Evolutionary conservation across 2,113 vertebrate genomes (phyloP), one percentile per base, ranked within the genome.

Genomic region (Arvicanthis niloticus): DNA sequence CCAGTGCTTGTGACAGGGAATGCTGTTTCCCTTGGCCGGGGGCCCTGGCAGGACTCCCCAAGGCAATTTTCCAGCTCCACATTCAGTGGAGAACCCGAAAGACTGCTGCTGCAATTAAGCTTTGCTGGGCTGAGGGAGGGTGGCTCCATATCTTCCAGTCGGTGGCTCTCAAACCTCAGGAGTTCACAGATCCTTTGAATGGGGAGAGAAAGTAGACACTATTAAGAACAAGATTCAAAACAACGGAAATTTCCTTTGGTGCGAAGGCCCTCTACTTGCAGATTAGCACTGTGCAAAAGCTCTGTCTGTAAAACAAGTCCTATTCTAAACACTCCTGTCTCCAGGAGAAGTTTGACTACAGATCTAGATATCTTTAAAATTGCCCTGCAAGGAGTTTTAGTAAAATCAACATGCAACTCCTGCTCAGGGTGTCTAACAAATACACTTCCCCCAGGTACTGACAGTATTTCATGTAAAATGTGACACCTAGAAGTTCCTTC

Each of bases 321-420:
- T 60, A 65, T 68, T 90, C 48, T 56, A 76, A 80, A n/a, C 1
- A 42, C 9, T 58, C 72, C 89, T 42, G 13, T 67, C 78, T 72
- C 24, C 80, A 7, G 16, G 85, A 7, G 5, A 26, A 17, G 22
- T 26, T 91, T 51, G 51, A 24, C 45, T 68, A 81, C 58, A 37
- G 80, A 93, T 31, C 29, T 17, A 53, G 51, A 19, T 48, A 68
- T 13, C 88, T 97, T 90, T 86, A 92, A 89, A 88, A 70, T 17
- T 37, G 21, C 51, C 81, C 84, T 94, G 76, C n/a, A 34, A 72
- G 31, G 48, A 93, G 26, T 88, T 86, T n/a, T 53, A 42, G 51
- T 88, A 88, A 53, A 60, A 40, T 76, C 42, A 34, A 7, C 65
- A 48, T 2, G 37, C 48, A 19, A 13, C 34, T 53, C 51, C 87